phyloP scores from a whole-genome alignment of 2,888 invertebrate species.

The Dexiosoma caninum region DNA sequence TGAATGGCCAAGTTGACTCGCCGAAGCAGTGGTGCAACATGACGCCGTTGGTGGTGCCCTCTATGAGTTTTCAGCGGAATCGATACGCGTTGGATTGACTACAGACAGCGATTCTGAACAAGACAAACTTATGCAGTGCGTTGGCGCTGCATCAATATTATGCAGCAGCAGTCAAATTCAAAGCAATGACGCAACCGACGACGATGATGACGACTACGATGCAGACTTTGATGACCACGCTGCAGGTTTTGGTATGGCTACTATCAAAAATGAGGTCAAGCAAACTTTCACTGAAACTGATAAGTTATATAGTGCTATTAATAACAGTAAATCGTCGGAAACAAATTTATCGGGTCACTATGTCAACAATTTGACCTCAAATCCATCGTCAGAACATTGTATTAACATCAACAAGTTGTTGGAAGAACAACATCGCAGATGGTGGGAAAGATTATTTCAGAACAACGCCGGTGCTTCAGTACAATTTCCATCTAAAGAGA shows the following conservation, averaged over 20 bases:
- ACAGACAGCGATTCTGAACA: conserved; percentile 71
- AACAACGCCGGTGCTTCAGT: conserved; percentile 9
- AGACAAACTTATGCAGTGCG: conserved; percentile 66
- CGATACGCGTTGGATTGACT: conserved; percentile 77
- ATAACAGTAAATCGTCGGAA: conserved; percentile 52
- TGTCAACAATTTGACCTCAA: conserved; percentile 72
- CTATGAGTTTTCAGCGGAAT: conserved; percentile 75
- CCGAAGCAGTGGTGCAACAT: conserved; percentile 80
- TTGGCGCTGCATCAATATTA: conserved; percentile 65
- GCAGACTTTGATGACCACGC: conserved; percentile 54
- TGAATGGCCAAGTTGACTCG: conserved; percentile 99
- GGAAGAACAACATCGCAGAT: conserved; percentile 69
- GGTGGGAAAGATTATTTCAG: conserved; percentile 53
- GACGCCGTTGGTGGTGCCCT: conserved; percentile 71
- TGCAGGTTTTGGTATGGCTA: conserved; percentile 34
- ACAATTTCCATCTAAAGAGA: neutral
- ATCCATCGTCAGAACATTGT: conserved; percentile 74
- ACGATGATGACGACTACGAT: conserved; percentile 64
- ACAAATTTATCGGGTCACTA: conserved; percentile 49
- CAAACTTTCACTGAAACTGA: conserved; percentile 56
- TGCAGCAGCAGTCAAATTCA: conserved; percentile 64
- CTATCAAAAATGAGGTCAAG: conserved; percentile 48
- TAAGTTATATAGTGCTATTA: conserved; percentile 39
- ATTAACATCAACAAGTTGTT: conserved; percentile 71
- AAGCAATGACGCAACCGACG: conserved; percentile 70